phyloP scores from a whole-genome alignment of 2,888 invertebrate genomes.

The Polia nebulosa region DNA sequence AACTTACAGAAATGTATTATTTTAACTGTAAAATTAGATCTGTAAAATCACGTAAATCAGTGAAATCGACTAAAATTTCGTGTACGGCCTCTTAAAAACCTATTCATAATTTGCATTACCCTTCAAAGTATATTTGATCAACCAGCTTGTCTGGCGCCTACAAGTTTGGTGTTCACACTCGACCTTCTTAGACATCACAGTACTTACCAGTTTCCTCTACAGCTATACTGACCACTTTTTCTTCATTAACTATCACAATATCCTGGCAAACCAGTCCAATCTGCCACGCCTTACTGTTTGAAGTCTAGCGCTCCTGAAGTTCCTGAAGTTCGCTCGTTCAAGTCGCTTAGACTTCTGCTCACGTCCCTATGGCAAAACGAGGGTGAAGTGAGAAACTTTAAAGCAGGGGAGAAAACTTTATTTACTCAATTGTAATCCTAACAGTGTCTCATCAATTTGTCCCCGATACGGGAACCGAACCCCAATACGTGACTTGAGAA shows the following conservation, averaged over 20 bases:
- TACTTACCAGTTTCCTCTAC: not conserved
- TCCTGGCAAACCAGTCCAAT: slow-evolving; percentile 13
- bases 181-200: not conserved
- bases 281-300: slow-evolving; percentile 29
- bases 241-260: not conserved
- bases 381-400: slow-evolving; percentile 57
- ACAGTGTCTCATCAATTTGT: slow-evolving; percentile 57
- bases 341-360: slow-evolving; percentile 50
- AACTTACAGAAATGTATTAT: too few species aligned
- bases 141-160: too few species aligned
- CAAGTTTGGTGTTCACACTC: too few species aligned
- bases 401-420: slow-evolving; percentile 44
- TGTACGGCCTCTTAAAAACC: too few species aligned
- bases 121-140: too few species aligned
- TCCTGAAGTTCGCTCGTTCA: too few species aligned
- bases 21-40: too few species aligned
- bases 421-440: slow-evolving; percentile 60
- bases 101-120: too few species aligned
- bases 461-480: slow-evolving; percentile 49
- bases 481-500: slow-evolving; percentile 39
- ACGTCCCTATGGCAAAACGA: slow-evolving; percentile 54
- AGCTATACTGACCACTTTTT: not conserved
- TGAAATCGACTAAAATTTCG: too few species aligned
- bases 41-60: too few species aligned
- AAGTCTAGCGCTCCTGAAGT: slow-evolving; percentile 23